Base-by-base conservation (phyloP, 2,797 vertebrate genomes). In the Diplodus puntazzo region DNA sequence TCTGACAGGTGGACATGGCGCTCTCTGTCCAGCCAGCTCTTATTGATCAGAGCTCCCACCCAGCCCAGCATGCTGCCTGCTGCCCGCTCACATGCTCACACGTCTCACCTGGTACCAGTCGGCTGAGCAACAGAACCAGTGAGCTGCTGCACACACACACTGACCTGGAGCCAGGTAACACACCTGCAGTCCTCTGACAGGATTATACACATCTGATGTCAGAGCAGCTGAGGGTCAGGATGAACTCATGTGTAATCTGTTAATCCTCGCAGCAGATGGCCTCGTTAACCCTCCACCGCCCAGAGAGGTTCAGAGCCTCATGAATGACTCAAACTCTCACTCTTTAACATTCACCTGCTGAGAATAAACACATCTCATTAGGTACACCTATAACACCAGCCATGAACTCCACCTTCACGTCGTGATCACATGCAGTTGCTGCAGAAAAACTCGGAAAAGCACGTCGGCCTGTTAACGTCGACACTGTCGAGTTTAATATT, bases 211-310 rank as follows among this genome's bases (percentile, higher is more conserved):
- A 39, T 14, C 84, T 50, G 86, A 83, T 42, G 75, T 46, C 7
- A 65, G 78, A 73, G 3, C 86, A 71, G 87, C 48, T 25, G 65
- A 25, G 2, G 20, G 23, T 54, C 49, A 27, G 69, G 75, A 73
- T 64, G 81, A 75, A 45, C 16, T 18, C 59, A 20, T 1, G 39
- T 23, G 68, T 94, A 93, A 94, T 94, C 93, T 81, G 89, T 79
- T 94, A 94, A 95, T 91, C 89, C 87, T 21, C 10, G 14, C n/a
- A 89, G 79, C 88, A 91, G 92, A 91, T 92, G 92, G 87, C 69
- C 71, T 53, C 4, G 18, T 73, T 77, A 70, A 70, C 73, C 63
- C 75, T 27, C 30, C 14, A 49, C 53, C 46, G 67, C 16, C 48
- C 6, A 64, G 52, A 5, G 4, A 21, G 11, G 8, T 30, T 50